These are phyloP conservation scores for Drosophila kepulauana DNA, from an alignment of 1,140 invertebrate species.

Conservation along the genomic window DNA sequence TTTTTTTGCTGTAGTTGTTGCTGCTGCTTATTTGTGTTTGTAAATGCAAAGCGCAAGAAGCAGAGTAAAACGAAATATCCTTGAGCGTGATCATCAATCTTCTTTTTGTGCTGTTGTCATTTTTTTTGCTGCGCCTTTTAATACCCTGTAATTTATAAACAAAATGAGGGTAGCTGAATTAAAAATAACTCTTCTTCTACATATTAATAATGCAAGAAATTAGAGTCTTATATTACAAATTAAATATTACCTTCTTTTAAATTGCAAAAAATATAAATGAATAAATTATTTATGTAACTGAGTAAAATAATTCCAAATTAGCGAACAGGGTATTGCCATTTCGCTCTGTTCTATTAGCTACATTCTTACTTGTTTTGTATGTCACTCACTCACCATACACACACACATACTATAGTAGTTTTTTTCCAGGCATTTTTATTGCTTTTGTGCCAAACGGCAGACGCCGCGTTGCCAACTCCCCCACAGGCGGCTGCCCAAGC, in stretches of 20 bases:
- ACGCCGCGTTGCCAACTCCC: conserved; percentile 41
- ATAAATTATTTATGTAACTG: background rate
- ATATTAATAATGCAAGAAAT: no score
- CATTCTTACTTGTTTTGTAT: conserved; percentile 41
- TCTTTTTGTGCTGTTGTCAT: conserved; percentile 44
- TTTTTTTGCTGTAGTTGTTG: background rate
- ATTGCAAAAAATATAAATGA: no score
- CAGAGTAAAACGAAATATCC: conserved; percentile 41
- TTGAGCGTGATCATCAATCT: conserved; percentile 65
- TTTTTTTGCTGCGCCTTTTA: conserved; percentile 21
- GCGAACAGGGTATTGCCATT: conserved; percentile 1
- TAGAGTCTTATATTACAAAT: no score
- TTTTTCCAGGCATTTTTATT: conserved; percentile 28
- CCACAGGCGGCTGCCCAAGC: conserved; percentile 34
- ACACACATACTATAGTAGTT: conserved; percentile 36
- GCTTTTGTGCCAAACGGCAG: conserved; percentile 44
- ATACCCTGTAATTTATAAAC: conserved; percentile 17
- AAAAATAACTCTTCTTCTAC: no score
- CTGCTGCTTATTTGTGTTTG: conserved; percentile 1
- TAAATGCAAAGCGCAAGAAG: conserved; percentile 24
- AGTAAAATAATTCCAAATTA: background rate
- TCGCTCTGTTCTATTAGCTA: background rate
- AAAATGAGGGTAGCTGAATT: background rate
- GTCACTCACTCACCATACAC: conserved; percentile 35
- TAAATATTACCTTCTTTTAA: no score